Evolutionary conservation across 2,113 vertebrate species (phyloP), one percentile per base, ranked within the genome.

Genomic region (Probosciger aterrimus): DNA sequence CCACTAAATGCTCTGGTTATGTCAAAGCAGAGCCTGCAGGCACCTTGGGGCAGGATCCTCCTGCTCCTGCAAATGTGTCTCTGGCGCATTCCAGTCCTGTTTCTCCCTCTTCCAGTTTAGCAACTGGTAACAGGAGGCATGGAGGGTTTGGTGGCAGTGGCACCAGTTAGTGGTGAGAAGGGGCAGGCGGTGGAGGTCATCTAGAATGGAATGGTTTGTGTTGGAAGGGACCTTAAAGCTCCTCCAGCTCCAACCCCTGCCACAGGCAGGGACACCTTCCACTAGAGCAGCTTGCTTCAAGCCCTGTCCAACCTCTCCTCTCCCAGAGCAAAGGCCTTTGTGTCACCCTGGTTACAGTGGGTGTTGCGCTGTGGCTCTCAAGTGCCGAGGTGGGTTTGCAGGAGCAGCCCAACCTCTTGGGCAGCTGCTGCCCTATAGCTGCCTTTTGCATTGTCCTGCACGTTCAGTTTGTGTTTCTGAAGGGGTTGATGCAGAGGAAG

Each of bases 1-100:
- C 80, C 80, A 7, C 82, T n/a, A 31, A 81, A 16, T 7, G 14
- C 53, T 49, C 43, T 35, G 18, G 0, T 12, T 19, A 5, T 44
- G 65, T 23, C 47, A 11, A 11, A 23, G 30, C 41, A 4, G 28
- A 73, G 77, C 62, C 67, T 31, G 44, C 39, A 0, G 6, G 20
- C 1, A 14, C 86, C 82, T 22, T 1, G 5, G 82, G 78, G 59
- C 82, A 33, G 90, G 74, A 79, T 77, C 52, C 39, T 76, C 52
- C 78, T 43, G 63, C 82, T 76, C 25, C 63, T 18, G 9, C 63
- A 55, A 31, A 13, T 0, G 1, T 2, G 1, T 25, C 60, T 31
- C 11, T 6, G 37, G 5, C 1, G 3, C 1, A 2, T 1, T 39
- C 28, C 1, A 3, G 8, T 33, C 4, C 0, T 4, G 9, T 6